phyloP scores from a whole-genome alignment of 2,797 vertebrate genomes.

The Sebastes taczanowskii region DNA sequence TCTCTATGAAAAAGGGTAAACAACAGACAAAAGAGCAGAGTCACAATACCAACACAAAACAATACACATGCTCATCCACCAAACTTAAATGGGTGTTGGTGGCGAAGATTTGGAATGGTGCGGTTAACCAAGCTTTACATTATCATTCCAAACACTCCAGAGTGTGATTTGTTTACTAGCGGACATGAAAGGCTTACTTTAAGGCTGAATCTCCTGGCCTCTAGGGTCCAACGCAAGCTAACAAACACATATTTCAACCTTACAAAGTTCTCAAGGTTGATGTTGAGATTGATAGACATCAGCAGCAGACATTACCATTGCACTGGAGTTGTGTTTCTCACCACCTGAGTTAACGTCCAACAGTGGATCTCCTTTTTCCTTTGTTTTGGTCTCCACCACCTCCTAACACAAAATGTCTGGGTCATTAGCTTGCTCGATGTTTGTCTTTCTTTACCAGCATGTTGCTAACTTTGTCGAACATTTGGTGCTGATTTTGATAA shows the following conservation, averaged over 20 bases:
- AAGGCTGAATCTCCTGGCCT: neutral
- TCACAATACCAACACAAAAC: slow-evolving; percentile 3
- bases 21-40: slow-evolving; percentile 4
- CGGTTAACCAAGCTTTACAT: slow-evolving; percentile 9
- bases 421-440: neutral
- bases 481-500: neutral
- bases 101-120: slow-evolving; percentile 5
- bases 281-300: neutral
- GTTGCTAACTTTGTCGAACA: neutral
- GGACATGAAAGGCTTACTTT: neutral
- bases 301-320: neutral
- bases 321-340: neutral
- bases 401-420: neutral
- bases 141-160: slow-evolving; percentile 19
- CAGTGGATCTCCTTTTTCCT: neutral
- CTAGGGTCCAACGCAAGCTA: neutral
- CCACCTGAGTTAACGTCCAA: neutral
- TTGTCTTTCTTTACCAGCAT: neutral
- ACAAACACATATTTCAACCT: neutral
- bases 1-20: slow-evolving; percentile 3
- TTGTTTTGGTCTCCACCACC: neutral
- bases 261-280: neutral
- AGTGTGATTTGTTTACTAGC: neutral
- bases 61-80: slow-evolving; percentile 7
- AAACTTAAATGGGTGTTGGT: slow-evolving; percentile 17